Percentiles rank a stretch among this genome's conserved stretches.
phyloP scores from a whole-genome alignment of 2,888 invertebrate species.

The Choreutis nemorana region DNA sequence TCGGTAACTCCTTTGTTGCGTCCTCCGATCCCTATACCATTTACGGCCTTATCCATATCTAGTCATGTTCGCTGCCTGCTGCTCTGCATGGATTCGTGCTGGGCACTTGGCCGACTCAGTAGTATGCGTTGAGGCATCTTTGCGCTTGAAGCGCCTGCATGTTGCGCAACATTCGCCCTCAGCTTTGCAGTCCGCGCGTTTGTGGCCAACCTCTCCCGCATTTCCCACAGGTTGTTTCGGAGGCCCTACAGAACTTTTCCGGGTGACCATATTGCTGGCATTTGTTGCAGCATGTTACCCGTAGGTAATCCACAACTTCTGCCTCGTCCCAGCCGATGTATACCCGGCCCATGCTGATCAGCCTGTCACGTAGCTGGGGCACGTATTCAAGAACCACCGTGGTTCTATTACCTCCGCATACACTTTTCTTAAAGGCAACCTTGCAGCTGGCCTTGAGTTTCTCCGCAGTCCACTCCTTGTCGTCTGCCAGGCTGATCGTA shows the following conservation, averaged over 20 bases:
- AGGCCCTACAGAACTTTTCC: conserved; percentile 13
- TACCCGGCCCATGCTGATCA: background rate
- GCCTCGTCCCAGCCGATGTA: conserved; percentile 14
- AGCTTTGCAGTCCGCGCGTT: conserved; percentile 5
- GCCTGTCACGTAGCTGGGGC: background rate
- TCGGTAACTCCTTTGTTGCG: conserved; percentile 13
- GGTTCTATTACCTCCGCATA: background rate
- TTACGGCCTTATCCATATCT: conserved; percentile 8
- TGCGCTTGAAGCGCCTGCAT: conserved; percentile 10
- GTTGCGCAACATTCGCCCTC: conserved; percentile 12
- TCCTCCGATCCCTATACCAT: conserved; percentile 6
- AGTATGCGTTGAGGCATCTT: conserved; percentile 6
- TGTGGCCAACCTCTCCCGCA: conserved; percentile 15
- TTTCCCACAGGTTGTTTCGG: conserved; percentile 8
- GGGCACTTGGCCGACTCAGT: conserved; percentile 13
- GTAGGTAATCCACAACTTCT: conserved; percentile 2
- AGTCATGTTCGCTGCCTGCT: background rate
- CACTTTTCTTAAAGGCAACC: background rate
- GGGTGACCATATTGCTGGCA: conserved; percentile 24
- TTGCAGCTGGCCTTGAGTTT: background rate
- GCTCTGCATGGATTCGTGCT: conserved; percentile 10
- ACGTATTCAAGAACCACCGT: conserved; percentile 10
- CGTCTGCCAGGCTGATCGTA: conserved; percentile 3
- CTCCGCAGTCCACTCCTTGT: background rate
- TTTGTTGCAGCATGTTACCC: conserved; percentile 14